These are phyloP conservation scores for Heptranchias perlo DNA, from an alignment of 2,113 vertebrate genomes.

Conservation along the genomic window DNA sequence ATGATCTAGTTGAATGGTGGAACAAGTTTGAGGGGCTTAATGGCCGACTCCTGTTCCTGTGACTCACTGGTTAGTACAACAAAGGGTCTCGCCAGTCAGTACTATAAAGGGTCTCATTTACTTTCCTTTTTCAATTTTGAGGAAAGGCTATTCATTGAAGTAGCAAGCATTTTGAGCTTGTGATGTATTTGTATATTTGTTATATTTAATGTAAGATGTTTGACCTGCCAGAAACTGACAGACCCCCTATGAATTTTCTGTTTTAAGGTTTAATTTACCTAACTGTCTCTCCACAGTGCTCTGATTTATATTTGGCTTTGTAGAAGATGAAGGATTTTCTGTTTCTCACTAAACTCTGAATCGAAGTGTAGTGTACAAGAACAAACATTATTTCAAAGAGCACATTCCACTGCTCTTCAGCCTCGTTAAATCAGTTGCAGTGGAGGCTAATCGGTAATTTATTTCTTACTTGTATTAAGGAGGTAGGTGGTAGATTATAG, in stretches of 20 bases:
- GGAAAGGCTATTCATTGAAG: no score
- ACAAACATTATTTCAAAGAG: neutral
- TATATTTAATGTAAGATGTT: no score
- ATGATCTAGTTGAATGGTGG: neutral
- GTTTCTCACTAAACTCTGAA: neutral
- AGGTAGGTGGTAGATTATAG: neutral
- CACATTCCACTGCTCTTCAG: neutral
- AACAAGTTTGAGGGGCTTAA: neutral
- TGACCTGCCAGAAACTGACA: no score
- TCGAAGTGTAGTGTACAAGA: neutral
- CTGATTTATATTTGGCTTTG: neutral
- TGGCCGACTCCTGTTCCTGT: neutral
- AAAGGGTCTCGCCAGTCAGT: neutral
- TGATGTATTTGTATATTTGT: no score
- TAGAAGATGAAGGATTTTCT: neutral
- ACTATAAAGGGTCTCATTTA: neutral
- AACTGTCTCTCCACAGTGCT: neutral
- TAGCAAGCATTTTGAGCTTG: no score
- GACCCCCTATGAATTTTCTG: neutral
- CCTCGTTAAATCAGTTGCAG: neutral
- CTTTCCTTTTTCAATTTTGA: neutral
- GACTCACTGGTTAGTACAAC: neutral
- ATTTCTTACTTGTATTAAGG: neutral
- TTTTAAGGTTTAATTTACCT: slow-evolving; percentile 1
- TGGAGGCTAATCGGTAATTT: neutral